Evolutionary conservation across 2,888 invertebrate genomes (phyloP), one percentile per base, ranked within the genome.

Genomic region (Cacoxenus indagator): DNA sequence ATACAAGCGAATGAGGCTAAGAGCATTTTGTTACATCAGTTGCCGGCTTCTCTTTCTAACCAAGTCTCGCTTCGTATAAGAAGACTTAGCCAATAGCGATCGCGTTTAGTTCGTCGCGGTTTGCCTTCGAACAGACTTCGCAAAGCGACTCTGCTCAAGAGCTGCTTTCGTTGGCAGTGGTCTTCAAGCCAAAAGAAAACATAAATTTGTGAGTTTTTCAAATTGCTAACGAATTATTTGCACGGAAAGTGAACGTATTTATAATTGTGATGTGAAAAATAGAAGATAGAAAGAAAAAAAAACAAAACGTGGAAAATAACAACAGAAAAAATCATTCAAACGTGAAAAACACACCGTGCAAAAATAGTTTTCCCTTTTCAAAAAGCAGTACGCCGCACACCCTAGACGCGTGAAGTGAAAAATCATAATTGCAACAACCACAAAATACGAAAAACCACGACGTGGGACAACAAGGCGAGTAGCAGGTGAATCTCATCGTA

Each of bases 101-200:
- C 75, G 77, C 75, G 80, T 85, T 83, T 81, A 83, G 82, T 83
- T 72, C 75, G 76, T 70, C 74, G 82, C 76, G 84, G 74, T 73
- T 73, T 73, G 78, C 75, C 73, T 66, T 68, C 78, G 73, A 73
- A 62, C 45, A 14, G 31, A 62, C 61, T 62, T 62, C 61, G 24
- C n/a, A 55, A 55, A 55, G 3, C 37, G 14, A 4, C n/a, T n/a
- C n/a, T n/a, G n/a, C n/a, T n/a, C n/a, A n/a, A n/a, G n/a, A n/a
- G n/a, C n/a, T n/a, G n/a, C n/a, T n/a, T n/a, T n/a, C n/a, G n/a
- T n/a, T n/a, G n/a, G n/a, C n/a, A n/a, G n/a, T n/a, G n/a, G n/a
- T n/a, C n/a, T n/a, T n/a, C n/a, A n/a, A n/a, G n/a, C n/a, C n/a
- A n/a, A n/a, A n/a, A n/a, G n/a, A n/a, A n/a, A n/a, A n/a, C n/a